Evolutionary conservation across 2,888 invertebrate species (phyloP).

Genomic region (Lacanobia oleracea): DNA sequence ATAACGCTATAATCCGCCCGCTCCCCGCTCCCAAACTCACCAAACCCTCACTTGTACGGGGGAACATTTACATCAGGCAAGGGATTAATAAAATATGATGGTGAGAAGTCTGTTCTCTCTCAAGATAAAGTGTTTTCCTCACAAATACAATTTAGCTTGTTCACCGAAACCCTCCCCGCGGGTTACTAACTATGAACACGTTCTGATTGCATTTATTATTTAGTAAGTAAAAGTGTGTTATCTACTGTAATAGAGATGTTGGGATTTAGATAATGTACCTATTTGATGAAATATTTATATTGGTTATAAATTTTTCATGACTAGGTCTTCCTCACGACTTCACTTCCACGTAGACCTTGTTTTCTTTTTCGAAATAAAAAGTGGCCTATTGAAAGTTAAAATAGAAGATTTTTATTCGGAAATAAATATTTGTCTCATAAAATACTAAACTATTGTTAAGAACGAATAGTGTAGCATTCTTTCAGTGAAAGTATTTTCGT

Average conservation of each 20-base stretch:
- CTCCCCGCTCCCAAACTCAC: conserved; percentile 14
- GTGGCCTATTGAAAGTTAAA: too few relatives aligned
- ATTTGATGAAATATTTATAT: too few relatives aligned
- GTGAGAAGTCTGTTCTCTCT: conserved; percentile 50
- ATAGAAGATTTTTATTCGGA: too few relatives aligned
- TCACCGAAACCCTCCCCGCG: conserved; percentile 32
- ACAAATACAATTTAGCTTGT: conserved; percentile 54
- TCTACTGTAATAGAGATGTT: conserved; percentile 10
- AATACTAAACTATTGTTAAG: too few relatives aligned
- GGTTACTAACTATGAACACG: conserved; percentile 47
- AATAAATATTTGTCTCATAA: too few relatives aligned
- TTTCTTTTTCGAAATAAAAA: too few relatives aligned
- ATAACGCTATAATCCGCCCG: neutral
- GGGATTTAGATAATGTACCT: conserved; percentile 1
- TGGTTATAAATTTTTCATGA: too few relatives aligned
- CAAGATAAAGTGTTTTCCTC: conserved; percentile 51
- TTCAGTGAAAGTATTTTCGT: too few relatives aligned
- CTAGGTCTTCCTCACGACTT: too few relatives aligned
- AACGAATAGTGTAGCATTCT: too few relatives aligned
- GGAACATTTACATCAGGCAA: conserved; percentile 54
- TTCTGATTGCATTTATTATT: conserved; percentile 57
- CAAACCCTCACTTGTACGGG: conserved; percentile 23
- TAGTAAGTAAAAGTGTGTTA: conserved; percentile 25
- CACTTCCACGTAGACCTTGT: too few relatives aligned
- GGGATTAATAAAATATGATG: conserved; percentile 67